phyloP scores from a whole-genome alignment of 2,888 invertebrate genomes.

The Drosophila imparisetae region DNA sequence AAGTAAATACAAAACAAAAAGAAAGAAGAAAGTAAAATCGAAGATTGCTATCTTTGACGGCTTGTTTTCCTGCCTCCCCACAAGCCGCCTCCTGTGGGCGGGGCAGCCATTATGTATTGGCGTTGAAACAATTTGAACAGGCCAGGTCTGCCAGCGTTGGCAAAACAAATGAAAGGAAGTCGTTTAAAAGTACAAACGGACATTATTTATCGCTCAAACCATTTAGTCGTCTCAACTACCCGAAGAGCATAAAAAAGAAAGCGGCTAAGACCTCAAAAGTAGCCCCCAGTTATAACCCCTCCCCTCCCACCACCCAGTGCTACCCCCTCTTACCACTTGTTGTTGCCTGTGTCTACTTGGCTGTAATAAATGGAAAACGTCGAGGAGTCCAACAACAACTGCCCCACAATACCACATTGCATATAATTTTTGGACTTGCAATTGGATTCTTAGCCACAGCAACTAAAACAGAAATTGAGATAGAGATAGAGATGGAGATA shows the following conservation, averaged over 20 bases:
- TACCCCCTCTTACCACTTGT: constrained; percentile 30
- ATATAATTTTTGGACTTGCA: constrained; percentile 68
- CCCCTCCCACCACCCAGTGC: neutral
- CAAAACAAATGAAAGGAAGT: constrained; percentile 83
- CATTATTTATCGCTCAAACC: constrained; percentile 84
- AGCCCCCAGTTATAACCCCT: constrained; percentile 6
- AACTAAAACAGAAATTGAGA: constrained; percentile 35
- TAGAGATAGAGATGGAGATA: neutral
- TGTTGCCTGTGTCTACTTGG: constrained; percentile 68
- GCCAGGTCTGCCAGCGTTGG: constrained; percentile 21
- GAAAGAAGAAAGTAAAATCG: constrained; percentile 72
- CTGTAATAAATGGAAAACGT: constrained; percentile 72
- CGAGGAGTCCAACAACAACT: constrained; percentile 39
- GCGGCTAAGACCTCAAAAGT: constrained; percentile 27
- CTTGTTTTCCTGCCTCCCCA: constrained; percentile 70
- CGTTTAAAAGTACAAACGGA: constrained; percentile 84
- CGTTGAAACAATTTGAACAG: constrained; percentile 83
- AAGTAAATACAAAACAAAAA: constrained; percentile 17
- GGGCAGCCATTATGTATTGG: constrained; percentile 82
- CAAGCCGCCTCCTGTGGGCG: constrained; percentile 52
- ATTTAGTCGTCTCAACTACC: constrained; percentile 75
- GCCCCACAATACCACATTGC: constrained; percentile 60
- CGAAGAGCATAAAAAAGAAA: constrained; percentile 50
- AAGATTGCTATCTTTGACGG: constrained; percentile 84
- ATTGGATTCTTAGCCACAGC: constrained; percentile 68